Evolutionary conservation across 2,888 invertebrate species (phyloP).

Genomic region (Argyresthia goedartella): DNA sequence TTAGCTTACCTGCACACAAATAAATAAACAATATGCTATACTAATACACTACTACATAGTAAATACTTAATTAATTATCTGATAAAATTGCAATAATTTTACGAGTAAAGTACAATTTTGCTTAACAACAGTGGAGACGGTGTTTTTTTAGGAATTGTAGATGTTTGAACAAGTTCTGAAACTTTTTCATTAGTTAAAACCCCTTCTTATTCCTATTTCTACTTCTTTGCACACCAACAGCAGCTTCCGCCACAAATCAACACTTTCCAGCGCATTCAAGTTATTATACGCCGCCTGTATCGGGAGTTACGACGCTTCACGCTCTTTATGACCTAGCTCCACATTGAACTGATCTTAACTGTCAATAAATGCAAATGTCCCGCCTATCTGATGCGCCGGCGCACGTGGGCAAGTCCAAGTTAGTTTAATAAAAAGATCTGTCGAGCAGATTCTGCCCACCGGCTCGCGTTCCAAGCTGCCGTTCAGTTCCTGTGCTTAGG

Average conservation of each 20-base stretch:
- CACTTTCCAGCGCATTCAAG: neutral
- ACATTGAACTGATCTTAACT: conserved; percentile 36
- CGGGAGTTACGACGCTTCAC: neutral
- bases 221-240: no score
- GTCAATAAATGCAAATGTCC: conserved; percentile 60
- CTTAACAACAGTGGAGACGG: no score
- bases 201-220: no score
- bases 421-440: conserved; percentile 55
- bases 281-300: neutral
- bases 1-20: neutral
- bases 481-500: conserved; percentile 14
- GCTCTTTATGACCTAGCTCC: conserved; percentile 4
- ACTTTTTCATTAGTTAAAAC: no score
- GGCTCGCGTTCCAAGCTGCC: conserved; percentile 26
- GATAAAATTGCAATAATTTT: no score
- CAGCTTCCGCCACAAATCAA: neutral
- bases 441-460: conserved; percentile 14
- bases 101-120: no score
- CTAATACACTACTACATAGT: no score
- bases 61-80: no score
- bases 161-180: no score
- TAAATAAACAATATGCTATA: neutral
- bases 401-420: conserved; percentile 49
- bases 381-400: conserved; percentile 41
- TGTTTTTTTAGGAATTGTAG: no score